Evolutionary conservation across 2,888 invertebrate species (phyloP), one percentile per base, ranked within the genome.

Genomic region (Aspidiotus rigidus): DNA sequence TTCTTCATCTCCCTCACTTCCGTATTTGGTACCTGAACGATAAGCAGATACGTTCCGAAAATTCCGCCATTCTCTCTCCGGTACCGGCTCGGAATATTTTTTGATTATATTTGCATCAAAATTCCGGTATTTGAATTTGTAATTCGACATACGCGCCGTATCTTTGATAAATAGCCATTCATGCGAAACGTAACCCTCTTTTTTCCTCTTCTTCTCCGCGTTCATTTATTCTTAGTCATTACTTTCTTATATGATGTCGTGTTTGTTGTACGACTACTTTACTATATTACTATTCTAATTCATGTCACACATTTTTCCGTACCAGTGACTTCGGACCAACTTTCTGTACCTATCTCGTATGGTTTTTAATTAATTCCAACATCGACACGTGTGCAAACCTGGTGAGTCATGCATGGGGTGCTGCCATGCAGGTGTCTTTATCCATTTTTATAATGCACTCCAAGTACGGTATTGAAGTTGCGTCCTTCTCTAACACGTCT

Each of bases 391-490:
- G 66, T 66, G 66, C 59, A 57, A 66, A 66, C 66, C 66, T 40
- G 66, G 66, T 66, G 66, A 66, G 66, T 66, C 66, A 66, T 66
- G 66, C 66, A 57, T 66, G 66, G 66, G 66, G 66, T 66, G 66
- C 56, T 57, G 17, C 28, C 44, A 66, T 66, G 66, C 66, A 66
- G 66, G 66, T 66, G 66, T 66, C 66, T 66, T 66, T 66, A 41
- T 57, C 41, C 15, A 42, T 55, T 44, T 55, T 56, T 28, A 59
- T 41, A 44, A 66, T 55, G 66, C 42, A 17, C 56, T 28, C 57
- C 57, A 40, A 40, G n/a, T 15, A 44, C 28, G 9, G 17, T 17
- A 13, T 63, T 62, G 28, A 28, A 28, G 28, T 13, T 39, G n/a
- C 49, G n/a, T 49, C 49, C 10, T 49, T 49, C 3, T 49, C n/a